Evolutionary conservation across 2,888 invertebrate species (phyloP), one percentile per base, ranked within the genome.

Genomic region (Gari tellinella): DNA sequence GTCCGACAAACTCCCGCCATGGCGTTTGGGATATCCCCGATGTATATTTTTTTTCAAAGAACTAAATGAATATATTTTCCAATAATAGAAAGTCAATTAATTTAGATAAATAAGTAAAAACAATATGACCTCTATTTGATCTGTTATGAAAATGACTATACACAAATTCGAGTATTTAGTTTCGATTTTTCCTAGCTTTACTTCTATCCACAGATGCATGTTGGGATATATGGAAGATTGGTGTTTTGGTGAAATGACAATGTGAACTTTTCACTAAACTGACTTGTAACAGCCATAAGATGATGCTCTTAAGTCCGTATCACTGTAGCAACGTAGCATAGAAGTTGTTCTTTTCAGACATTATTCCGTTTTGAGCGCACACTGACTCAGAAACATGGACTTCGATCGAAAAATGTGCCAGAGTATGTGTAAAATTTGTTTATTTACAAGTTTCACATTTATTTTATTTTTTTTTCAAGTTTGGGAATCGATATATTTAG

Each of bases 181-280:
- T 31, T 31, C 31, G 31, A 31, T 7, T 31, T 31, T 43, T n/a
- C 25, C 31, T 67, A 66, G 65, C 76, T 78, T 62, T 70, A 58
- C 62, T 40, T 72, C 52, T 14, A 52, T 49, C 40, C 26, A 37
- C 53, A 45, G 61, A 38, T 78, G 86, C 79, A 85, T 83, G 77
- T 69, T 85, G 86, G 86, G 86, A 86, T 80, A 69, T 74, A 66
- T 48, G 56, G 72, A 75, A 82, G 83, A 73, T 73, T 63, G 65
- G 63, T 73, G 73, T 69, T 68, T 72, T 73, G 72, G 66, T 64
- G 64, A 64, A 57, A 48, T 31, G 37, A 31, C 31, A 31, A 31
- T 31, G 31, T 31, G 31, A 31, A 31, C 31, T 31, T 31, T 31
- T 62, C 38, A 55, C 40, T 45, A n/a, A 62, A 69, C 43, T 62